Evolutionary conservation across 2,113 vertebrate genomes (phyloP), one percentile per base, ranked within the genome.

Genomic region (Manacus vitellinus): DNA sequence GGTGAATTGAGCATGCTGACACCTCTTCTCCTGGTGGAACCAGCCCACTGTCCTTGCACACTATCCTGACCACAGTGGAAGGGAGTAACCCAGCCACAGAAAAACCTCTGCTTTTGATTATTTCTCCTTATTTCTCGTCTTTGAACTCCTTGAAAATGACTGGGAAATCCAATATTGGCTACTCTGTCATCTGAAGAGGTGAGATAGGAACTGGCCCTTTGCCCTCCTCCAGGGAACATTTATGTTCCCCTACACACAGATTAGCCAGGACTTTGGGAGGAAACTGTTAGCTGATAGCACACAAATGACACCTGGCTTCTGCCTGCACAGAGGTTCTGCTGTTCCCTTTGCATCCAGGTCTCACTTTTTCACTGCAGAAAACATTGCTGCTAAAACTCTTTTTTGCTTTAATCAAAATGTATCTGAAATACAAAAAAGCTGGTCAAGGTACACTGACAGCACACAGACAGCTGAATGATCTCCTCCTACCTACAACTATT

Each of bases 371-470:
- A 88, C 67, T 92, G 54, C 55, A 86, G 33, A 79, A 94, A 91
- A 66, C 15, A n/a, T 4, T 59, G 52, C 33, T 93, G 92, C 80
- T 78, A 94, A 96, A 94, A 87, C 46, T 10, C 22, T 8, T 44
- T 46, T 83, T 83, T 62, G 20, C 63, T 84, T 87, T 95, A 92
- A 84, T 77, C 77, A 92, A 91, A 96, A 92, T 63, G 56, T 83
- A 92, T 93, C 93, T 95, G 94, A 94, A 56, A 35, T n/a, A 63
- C 25, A 62, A 95, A 96, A 96, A 97, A 97, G 70, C 74, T 90
- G 93, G 98, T 98, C 97, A 97, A 97, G 89, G 85, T 91, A 91
- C 91, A 88, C 52, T 94, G 94, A 97, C 92, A 95, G 94, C 83
- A 86, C 23, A 78, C 65, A 92, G 84, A 83, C 51, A 95, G 93